A percentile compares a stretch with the other conserved stretches of the same genome.
Evolutionary conservation across 2,888 invertebrate species (phyloP).

Genomic region (Chesias legatella): DNA sequence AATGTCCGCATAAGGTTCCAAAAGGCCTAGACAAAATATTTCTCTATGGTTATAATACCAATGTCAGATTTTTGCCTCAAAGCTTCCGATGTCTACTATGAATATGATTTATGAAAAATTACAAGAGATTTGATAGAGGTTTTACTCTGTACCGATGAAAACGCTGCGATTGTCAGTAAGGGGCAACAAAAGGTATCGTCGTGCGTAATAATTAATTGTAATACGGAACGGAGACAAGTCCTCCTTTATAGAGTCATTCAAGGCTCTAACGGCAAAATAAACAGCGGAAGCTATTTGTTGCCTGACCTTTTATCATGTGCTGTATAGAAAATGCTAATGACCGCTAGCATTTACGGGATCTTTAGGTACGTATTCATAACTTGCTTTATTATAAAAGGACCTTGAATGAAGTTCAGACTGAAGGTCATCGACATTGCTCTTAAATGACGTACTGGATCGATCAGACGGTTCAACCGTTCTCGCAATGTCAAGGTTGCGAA

Average conservation of each 20-base stretch:
- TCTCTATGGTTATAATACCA: too few species aligned
- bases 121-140: too few species aligned
- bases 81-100: too few species aligned
- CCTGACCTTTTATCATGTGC: conserved; percentile 22
- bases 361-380: conserved; percentile 38
- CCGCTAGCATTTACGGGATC: conserved; percentile 46
- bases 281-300: conserved; percentile 23
- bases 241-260: conserved; percentile 9
- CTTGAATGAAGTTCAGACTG: conserved; percentile 56
- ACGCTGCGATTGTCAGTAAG: too few species aligned
- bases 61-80: too few species aligned
- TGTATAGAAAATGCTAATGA: conserved; percentile 48
- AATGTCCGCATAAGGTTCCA: too few species aligned
- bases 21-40: too few species aligned
- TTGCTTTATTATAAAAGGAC: conserved; percentile 46
- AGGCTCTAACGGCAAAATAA: conserved; percentile 14
- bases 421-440: conserved; percentile 72
- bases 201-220: conserved; percentile 10
- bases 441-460: conserved; percentile 66
- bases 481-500: conserved; percentile 66
- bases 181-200: too few species aligned
- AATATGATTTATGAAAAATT: too few species aligned
- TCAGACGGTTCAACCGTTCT: conserved; percentile 55
- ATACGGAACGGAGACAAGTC: conserved; percentile 6
- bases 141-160: too few species aligned